phyloP scores from a whole-genome alignment of 2,113 vertebrate genomes.

The Phycodurus eques region DNA sequence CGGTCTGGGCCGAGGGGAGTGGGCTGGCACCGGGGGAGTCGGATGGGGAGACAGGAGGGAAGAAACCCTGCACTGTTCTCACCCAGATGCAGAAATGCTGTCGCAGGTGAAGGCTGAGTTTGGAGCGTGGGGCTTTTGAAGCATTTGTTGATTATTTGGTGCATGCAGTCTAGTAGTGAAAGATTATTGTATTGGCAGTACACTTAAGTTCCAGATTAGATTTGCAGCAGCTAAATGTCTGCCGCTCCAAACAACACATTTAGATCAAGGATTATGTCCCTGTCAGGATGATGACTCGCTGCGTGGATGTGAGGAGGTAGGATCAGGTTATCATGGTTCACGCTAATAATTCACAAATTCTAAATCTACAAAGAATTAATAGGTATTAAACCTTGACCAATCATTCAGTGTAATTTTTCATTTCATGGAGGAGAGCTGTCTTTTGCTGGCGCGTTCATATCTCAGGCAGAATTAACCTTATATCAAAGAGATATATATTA shows the following conservation, averaged over 20 bases:
- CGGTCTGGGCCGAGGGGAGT: constrained; percentile 46
- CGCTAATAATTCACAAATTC: constrained; percentile 4
- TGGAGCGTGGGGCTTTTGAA: constrained; percentile 21
- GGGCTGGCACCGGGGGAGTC: constrained; percentile 40
- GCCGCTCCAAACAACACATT: constrained; percentile 12
- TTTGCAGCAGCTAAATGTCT: constrained; percentile 5
- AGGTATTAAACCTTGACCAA: background rate
- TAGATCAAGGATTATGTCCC: constrained; percentile 1
- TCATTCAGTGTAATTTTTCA: background rate
- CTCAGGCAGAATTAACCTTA: constrained; percentile 44
- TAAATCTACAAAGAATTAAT: background rate
- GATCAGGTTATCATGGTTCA: constrained; percentile 4
- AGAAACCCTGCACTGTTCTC: constrained; percentile 27
- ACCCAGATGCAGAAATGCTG: constrained; percentile 29
- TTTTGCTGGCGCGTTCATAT: constrained; percentile 31
- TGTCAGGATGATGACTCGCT: constrained; percentile 7
- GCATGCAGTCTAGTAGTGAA: constrained; percentile 16
- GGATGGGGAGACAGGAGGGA: constrained; percentile 41
- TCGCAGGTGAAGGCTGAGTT: constrained; percentile 37
- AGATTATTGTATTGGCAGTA: constrained; percentile 12
- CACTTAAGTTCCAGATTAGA: constrained; percentile 9
- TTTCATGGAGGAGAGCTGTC: constrained; percentile 17
- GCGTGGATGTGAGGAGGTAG: constrained; percentile 5
- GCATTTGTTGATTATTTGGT: constrained; percentile 14
- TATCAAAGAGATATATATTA: constrained; percentile 15